Base-by-base conservation (phyloP, 2,113 vertebrate genomes). In the Polypterus senegalus region DNA sequence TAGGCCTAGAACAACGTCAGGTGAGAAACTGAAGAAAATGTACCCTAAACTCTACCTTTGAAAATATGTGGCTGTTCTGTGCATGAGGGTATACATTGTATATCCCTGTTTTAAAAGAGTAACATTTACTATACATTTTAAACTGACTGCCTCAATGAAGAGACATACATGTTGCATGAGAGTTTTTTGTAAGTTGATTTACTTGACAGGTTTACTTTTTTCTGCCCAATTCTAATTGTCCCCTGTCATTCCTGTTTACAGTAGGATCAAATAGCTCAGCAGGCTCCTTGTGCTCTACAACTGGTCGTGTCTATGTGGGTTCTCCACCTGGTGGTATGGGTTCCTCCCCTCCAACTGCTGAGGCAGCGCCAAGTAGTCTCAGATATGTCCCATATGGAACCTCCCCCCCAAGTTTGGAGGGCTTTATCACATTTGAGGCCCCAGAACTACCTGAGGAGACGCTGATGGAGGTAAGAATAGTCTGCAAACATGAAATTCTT, bases 361-460 rank as follows among this genome's bases (percentile, higher is more conserved):
- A 98, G 60, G 88, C 78, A 1, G 88, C 83, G 46, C 91, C 92
- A 0, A 81, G 83, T 67, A 89, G 88, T 68, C 83, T 95, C 68
- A 92, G 91, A 66, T 94, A 93, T 5, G 83, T 92, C 77, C 89
- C 93, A 47, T 97, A 97, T 44, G 91, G 93, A 57, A 90, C 92
- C 58, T 98, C 94, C 1, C 92, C 95, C 52, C 94, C 95, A 49
- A 97, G 91, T 78, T 74, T 97, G 61, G 95, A 98, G 60, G 94
- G 94, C 7, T 94, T 98, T 70, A 89, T 97, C 77, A 94, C 91
- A 49, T 97, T 98, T 7, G 95, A 97, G 81, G 93, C 94, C 58
- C 95, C 94, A 0, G 95, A 98, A 76, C 85, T 97, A 64, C 94
- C 92, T 0, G 95, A 98, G 73, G 94, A 98, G 78, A 98, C 94